Percentiles rank a stretch among this genome's conserved stretches.
These are phyloP conservation scores for Coenobita brevimanus DNA, from an alignment of 1,140 invertebrate species.

Conservation along the genomic window DNA sequence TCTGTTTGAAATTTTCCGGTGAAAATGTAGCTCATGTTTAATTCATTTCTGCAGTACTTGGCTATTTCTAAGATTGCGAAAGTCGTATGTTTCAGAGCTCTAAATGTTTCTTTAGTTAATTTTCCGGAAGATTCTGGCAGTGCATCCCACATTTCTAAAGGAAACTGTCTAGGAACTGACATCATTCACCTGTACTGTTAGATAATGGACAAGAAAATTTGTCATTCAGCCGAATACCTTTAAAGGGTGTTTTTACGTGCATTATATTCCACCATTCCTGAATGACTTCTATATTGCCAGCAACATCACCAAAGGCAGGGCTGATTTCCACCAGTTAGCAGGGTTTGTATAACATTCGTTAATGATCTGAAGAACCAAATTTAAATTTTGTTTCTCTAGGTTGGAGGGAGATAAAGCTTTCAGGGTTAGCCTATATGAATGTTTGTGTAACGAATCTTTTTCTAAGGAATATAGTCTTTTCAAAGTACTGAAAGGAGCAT, in stretches of 20 bases:
- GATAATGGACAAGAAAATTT: not conserved
- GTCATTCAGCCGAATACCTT: not conserved
- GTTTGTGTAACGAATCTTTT: no score
- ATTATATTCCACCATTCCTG: no score
- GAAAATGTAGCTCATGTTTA: not conserved
- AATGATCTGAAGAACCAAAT: no score
- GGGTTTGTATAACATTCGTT: not conserved
- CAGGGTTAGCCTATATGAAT: no score
- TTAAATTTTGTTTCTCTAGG: no score
- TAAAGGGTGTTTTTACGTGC: no score
- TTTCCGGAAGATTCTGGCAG: not conserved
- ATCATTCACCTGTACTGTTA: not conserved
- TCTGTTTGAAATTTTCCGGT: slow-evolving; percentile 9
- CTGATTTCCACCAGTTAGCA: not conserved
- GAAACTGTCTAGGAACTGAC: not conserved
- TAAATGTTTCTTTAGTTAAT: not conserved
- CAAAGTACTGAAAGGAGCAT: no score
- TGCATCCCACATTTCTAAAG: not conserved
- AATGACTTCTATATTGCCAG: not conserved
- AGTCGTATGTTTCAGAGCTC: not conserved
- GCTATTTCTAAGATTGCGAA: not conserved
- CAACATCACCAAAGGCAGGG: not conserved
- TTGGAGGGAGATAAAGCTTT: no score
- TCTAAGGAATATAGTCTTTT: no score
- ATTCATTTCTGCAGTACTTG: not conserved